These are phyloP conservation scores for Mormyrus hasselquistii DNA, from an alignment of 2,797 vertebrate species.

Conservation along the genomic window DNA sequence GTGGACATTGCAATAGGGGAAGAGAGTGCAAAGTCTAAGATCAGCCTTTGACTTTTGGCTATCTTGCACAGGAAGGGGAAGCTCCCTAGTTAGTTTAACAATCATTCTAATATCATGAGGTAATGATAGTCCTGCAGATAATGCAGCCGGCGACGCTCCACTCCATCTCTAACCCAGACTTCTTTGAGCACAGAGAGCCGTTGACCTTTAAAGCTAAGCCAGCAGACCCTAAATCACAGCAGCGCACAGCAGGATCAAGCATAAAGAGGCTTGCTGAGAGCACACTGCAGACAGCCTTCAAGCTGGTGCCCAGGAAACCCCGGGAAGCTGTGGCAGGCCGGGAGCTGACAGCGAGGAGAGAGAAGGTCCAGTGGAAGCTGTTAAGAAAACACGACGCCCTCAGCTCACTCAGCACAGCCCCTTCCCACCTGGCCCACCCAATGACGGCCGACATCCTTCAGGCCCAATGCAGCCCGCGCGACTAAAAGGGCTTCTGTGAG, in stretches of 20 bases:
- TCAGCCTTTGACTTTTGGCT: too few relatives aligned
- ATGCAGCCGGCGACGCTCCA: neutral
- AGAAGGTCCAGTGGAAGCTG: neutral
- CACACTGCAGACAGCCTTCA: neutral
- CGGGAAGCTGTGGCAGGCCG: neutral
- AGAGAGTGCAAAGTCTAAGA: neutral
- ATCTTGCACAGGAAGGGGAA: neutral
- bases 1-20: neutral
- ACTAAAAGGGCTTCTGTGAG: neutral
- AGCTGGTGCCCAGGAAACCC: neutral
- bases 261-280: neutral
- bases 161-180: neutral
- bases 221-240: neutral
- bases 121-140: neutral
- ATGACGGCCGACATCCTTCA: neutral
- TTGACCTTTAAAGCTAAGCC: neutral
- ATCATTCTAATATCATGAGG: neutral
- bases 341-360: neutral
- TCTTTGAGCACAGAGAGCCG: neutral
- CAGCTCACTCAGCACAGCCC: neutral
- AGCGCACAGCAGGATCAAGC: neutral
- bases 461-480: neutral
- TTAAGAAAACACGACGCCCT: neutral
- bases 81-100: neutral
- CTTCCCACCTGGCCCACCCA: conserved; percentile 6